Evolutionary conservation across 1,140 invertebrate species (phyloP).

Genomic region (Hermatobates lingyangjiaoensis): DNA sequence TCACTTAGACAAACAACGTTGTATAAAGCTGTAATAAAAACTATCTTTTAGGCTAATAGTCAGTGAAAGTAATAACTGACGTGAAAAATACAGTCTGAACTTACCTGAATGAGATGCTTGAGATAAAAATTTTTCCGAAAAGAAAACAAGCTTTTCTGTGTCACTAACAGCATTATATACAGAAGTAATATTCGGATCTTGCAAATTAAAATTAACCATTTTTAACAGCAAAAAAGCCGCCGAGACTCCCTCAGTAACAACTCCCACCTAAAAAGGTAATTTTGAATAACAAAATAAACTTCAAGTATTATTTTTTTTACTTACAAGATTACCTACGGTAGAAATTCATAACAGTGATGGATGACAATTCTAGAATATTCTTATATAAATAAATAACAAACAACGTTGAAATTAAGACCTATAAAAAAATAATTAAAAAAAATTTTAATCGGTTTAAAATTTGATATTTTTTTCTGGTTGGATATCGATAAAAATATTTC

Average conservation of each 20-base stretch:
- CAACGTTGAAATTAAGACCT: background rate
- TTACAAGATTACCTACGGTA: no score
- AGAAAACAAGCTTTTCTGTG: constrained; percentile 56
- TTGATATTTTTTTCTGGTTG: no score
- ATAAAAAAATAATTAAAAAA: background rate
- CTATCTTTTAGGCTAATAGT: constrained; percentile 1
- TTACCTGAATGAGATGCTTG: constrained; percentile 45
- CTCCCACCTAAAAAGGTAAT: constrained; percentile 25
- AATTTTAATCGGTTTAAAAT: background rate
- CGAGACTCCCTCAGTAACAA: constrained; percentile 59
- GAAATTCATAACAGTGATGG: no score
- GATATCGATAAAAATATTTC: no score
- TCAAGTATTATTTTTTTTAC: no score
- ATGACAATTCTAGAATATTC: background rate
- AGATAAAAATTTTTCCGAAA: constrained; percentile 60
- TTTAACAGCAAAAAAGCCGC: constrained; percentile 54
- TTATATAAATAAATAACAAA: background rate
- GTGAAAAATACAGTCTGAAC: constrained; percentile 4
- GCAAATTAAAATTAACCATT: constrained; percentile 31
- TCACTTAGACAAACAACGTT: constrained; percentile 42
- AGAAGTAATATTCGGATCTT: constrained; percentile 31
- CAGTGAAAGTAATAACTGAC: background rate
- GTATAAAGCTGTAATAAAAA: constrained; percentile 28
- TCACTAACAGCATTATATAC: constrained; percentile 52
- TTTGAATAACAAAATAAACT: no score